Base-by-base conservation (phyloP, 2,888 invertebrate species). In the Abrostola triplasia region DNA sequence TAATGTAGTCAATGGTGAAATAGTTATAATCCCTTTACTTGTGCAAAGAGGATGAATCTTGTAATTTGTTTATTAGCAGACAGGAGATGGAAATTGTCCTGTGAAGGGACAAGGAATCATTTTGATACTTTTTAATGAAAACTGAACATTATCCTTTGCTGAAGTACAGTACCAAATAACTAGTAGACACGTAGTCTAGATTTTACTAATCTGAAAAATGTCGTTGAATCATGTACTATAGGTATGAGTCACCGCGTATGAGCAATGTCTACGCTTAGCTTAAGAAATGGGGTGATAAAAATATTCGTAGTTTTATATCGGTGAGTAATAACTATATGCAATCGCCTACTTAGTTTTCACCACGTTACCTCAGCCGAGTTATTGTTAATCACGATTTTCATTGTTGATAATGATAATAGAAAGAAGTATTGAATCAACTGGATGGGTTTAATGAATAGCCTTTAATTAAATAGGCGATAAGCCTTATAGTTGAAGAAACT, bases 241-340 rank as follows among this genome's bases (percentile, higher is more conserved):
- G 8, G 49, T 6, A 41, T 68, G 52, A 60, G 58, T 73, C 74
- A 68, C 56, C 50, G 47, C 41, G 10, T 38, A 58, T 73, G 50
- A 67, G 68, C 60, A 60, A 60, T 60, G 56, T 55, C 52, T 64
- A 55, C 47, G 5, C 51, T 54, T 63, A 49, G 52, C 53, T 68
- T 64, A 37, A 55, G 60, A 73, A 44, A 38, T 49, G 49, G 54
- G 12, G 36, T 59, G 57, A 64, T 68, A 64, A 54, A 61, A 63
- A 55, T 50, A 61, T 64, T 56, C 50, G 49, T 59, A 56, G 69
- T 59, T 64, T 54, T 48, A 44, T 52, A 36, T 42, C 38, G 55
- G 56, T 75, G 77, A 72, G 50, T 63, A 57, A 65, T 64, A 62
- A 8, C 41, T 52, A 9, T 6, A 0, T 58, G 13, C 47, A 37